Evolutionary conservation across 2,888 invertebrate genomes (phyloP), one percentile per base, ranked within the genome.

Genomic region (Cecidostiba fungosa): DNA sequence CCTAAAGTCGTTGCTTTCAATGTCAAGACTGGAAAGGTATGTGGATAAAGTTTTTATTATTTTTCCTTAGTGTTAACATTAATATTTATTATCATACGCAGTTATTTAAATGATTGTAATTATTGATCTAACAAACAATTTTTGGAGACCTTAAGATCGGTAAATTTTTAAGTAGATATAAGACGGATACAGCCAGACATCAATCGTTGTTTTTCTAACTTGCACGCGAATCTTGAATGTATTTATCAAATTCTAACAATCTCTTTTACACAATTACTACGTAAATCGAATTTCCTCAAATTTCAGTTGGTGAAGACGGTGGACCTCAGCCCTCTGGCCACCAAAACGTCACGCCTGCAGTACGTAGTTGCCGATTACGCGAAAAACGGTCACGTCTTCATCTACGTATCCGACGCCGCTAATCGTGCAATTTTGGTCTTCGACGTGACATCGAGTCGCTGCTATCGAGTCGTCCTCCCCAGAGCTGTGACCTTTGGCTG

Each of bases 1-100:
- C 96, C 97, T 0, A 97, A 97, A 91, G 95, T 97, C 50, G 94
- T 96, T 1, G 96, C 95, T 43, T 94, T 96, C 89, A 95, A 94
- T 87, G 93, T 95, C 4, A 94, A 95, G 79, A 94, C 95, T 19
- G 95, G 95, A 77, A 96, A 96, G 47, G 78, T 78, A 29, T 26
- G n/a, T 43, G 50, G 3, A n/a, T n/a, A n/a, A n/a, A 50, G 4
- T n/a, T 54, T 54, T n/a, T 47, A 16, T 6, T 47, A 47, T 10
- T 47, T 47, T 47, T 47, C 16, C 8, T 32, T 32, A 6, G 36
- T 36, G 5, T 6, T 36, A 0, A 36, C 2, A 36, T 36, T 36
- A 6, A 5, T 36, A 36, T 36, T 36, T 36, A 36, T 6, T 5
- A 36, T 36, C 6, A 36, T 3, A 32, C 32, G 32, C 32, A 32